phyloP scores from a whole-genome alignment of 2,797 vertebrate species.

The Oryzias dopingdopingensis region DNA sequence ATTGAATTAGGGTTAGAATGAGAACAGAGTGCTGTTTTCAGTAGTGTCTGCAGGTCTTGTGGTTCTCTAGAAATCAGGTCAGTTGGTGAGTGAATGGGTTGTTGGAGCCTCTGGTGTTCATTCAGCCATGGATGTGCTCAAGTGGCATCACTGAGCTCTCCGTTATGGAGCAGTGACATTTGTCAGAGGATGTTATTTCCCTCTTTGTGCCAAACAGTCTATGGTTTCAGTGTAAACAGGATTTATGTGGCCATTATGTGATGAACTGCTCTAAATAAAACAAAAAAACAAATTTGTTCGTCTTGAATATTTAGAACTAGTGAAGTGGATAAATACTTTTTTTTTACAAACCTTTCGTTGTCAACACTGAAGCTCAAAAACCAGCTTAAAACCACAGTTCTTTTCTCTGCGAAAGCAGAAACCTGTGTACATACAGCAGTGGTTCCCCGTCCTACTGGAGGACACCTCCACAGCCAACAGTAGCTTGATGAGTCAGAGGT shows the following conservation, averaged over 20 bases:
- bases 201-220: background rate
- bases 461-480: background rate
- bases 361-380: too few relatives aligned
- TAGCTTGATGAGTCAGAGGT: slow-evolving; percentile 7
- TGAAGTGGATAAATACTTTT: too few relatives aligned
- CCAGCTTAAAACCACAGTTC: background rate
- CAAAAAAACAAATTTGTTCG: too few relatives aligned
- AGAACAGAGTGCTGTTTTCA: slow-evolving; percentile 28
- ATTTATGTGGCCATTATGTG: too few relatives aligned
- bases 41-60: slow-evolving; percentile 39
- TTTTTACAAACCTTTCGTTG: too few relatives aligned
- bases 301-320: too few relatives aligned
- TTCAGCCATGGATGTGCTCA: slow-evolving; percentile 15
- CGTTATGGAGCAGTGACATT: background rate
- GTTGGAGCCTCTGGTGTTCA: slow-evolving; percentile 9
- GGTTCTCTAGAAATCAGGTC: slow-evolving; percentile 52
- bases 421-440: background rate
- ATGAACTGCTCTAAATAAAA: too few relatives aligned
- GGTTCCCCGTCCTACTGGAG: background rate
- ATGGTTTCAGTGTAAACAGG: slow-evolving; percentile 5
- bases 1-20: slow-evolving; percentile 42
- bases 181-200: too few relatives aligned
- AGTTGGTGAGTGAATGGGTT: slow-evolving; percentile 19
- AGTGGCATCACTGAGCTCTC: slow-evolving; percentile 11
- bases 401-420: slow-evolving; percentile 8